Evolutionary conservation across 2,113 vertebrate genomes (phyloP), one percentile per base, ranked within the genome.

Genomic region (Phylloscopus whistleri): DNA sequence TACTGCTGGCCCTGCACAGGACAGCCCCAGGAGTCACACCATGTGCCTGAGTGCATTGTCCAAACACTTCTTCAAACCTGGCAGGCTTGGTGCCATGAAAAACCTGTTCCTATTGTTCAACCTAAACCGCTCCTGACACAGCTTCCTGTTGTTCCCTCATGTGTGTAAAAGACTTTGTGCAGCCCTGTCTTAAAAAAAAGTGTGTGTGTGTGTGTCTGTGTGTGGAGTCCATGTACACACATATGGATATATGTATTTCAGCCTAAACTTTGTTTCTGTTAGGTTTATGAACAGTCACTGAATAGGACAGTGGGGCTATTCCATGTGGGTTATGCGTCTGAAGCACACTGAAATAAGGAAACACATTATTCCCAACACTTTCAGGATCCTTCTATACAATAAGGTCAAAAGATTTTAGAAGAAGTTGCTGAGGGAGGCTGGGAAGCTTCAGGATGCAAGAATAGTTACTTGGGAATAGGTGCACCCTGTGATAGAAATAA

Each of bases 231-330:
- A 15, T 11, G 8, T 30, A 30, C 28, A 51, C 18, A 16, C 6
- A 4, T 63, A 26, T 5, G 35, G 30, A 18, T 19, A 11, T 30
- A 48, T 0, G 0, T 72, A 30, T 64, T 75, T 78, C 49, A 63
- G 3, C 16, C 28, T 70, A 19, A 91, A 35, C 17, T 75, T 55
- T 37, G 21, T 53, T 83, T 70, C 51, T 83, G 16, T 46, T 69
- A 23, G 8, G 13, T 58, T 16, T 37, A 15, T 26, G 7, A 43
- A n/a, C 35, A 33, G 37, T 69, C 31, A 58, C 19, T 53, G 35
- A 85, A 64, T 17, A 28, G 20, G 39, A 11, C 46, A 46, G 5
- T 0, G 0, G 6, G 8, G 13, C 24, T 60, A 1, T 53, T 84
- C 31, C 41, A 12, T 1, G 1, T 48, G 24, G 9, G 8, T 68